phyloP scores from a whole-genome alignment of 2,888 invertebrate species.

The Rhopalosiphum nymphaeae region DNA sequence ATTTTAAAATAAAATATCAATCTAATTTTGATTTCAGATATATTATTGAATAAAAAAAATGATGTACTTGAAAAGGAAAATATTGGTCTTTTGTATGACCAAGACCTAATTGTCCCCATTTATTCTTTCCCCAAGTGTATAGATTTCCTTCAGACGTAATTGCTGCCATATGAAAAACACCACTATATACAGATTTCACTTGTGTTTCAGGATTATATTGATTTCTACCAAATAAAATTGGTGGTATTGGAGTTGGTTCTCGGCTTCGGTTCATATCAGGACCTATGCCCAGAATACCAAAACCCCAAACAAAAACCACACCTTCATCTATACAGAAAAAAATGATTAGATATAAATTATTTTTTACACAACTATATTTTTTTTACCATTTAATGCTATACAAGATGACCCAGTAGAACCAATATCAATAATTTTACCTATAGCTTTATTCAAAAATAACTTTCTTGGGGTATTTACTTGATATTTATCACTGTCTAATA shows the following conservation, averaged over 20 bases:
- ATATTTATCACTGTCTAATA: slow-evolving; percentile 73
- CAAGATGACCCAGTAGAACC: slow-evolving; percentile 91
- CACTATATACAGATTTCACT: slow-evolving; percentile 79
- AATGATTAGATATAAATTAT: not conserved
- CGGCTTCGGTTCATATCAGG: slow-evolving; percentile 79
- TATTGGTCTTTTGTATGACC: slow-evolving; percentile 85
- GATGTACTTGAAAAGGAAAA: slow-evolving; percentile 84
- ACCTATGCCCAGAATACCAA: slow-evolving; percentile 90
- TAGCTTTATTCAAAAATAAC: slow-evolving; percentile 30
- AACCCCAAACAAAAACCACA: slow-evolving; percentile 93
- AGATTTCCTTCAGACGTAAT: slow-evolving; percentile 86
- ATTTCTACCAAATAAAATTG: slow-evolving; percentile 86
- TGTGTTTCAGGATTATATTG: slow-evolving; percentile 81
- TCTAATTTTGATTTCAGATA: not conserved
- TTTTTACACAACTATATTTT: slow-evolving; percentile 42
- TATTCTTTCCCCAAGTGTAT: slow-evolving; percentile 93
- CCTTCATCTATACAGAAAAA: slow-evolving; percentile 77
- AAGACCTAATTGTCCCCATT: slow-evolving; percentile 85
- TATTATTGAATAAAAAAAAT: slow-evolving; percentile 10
- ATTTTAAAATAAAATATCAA: slow-evolving; percentile 11
- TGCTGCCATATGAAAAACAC: slow-evolving; percentile 84
- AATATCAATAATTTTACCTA: slow-evolving; percentile 84
- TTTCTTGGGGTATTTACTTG: slow-evolving; percentile 79
- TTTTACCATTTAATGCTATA: slow-evolving; percentile 82
- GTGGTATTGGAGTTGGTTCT: slow-evolving; percentile 81